Percentiles rank a stretch among this genome's conserved stretches.
Evolutionary conservation across 2,113 vertebrate species (phyloP).

Genomic region (Osmerus mordax): DNA sequence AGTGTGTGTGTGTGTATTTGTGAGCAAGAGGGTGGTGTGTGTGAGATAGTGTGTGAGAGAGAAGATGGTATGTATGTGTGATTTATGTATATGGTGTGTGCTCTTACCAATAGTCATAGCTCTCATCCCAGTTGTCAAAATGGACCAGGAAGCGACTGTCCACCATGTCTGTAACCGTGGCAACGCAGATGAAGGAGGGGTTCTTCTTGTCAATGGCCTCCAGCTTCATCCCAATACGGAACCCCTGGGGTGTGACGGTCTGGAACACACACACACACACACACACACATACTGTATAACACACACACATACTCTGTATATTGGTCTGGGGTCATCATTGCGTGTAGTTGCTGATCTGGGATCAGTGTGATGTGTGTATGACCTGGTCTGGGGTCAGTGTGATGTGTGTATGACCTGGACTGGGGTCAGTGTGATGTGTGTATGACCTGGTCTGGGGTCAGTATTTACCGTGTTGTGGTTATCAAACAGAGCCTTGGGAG

Average conservation of each 20-base stretch:
- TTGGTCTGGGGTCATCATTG: too few relatives aligned
- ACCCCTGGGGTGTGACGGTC: conserved; percentile 84
- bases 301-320: neutral
- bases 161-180: conserved; percentile 85
- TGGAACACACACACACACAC: conserved; percentile 52
- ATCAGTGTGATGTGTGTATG: too few relatives aligned
- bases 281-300: neutral
- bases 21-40: too few relatives aligned
- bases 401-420: too few relatives aligned
- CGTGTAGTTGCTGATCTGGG: too few relatives aligned
- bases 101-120: conserved; percentile 83
- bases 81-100: too few relatives aligned
- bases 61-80: too few relatives aligned
- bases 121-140: conserved; percentile 89
- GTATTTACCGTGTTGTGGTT: conserved; percentile 82
- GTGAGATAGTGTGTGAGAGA: too few relatives aligned
- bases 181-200: conserved; percentile 83
- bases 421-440: too few relatives aligned
- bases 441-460: neutral
- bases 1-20: too few relatives aligned
- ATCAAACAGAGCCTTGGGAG: conserved; percentile 83
- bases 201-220: conserved; percentile 86
- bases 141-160: conserved; percentile 86
- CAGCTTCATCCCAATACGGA: conserved; percentile 86
- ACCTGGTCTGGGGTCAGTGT: too few relatives aligned